phyloP scores from a whole-genome alignment of 2,113 vertebrate species.

The Brachyhypopomus occidentalis region DNA sequence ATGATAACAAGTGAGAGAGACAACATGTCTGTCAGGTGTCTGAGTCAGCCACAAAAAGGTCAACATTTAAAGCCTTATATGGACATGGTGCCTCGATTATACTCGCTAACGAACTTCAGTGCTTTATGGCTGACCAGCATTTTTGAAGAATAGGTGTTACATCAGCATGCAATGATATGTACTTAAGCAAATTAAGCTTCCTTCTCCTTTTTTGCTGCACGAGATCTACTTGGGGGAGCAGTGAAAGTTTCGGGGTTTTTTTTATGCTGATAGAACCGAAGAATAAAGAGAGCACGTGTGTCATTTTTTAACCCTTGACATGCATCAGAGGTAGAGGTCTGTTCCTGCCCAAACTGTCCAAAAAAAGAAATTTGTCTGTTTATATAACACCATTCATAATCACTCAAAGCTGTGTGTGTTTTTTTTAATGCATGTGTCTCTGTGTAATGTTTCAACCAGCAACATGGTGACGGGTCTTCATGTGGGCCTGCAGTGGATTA shows the following conservation, averaged over 20 bases:
- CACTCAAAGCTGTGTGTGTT: neutral
- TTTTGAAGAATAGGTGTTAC: conserved; percentile 17
- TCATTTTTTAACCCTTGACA: neutral
- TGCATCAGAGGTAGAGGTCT: neutral
- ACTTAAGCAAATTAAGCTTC: conserved; percentile 41
- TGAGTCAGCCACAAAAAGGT: conserved; percentile 5
- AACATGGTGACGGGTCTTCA: conserved; percentile 22
- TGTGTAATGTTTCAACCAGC: conserved; percentile 17
- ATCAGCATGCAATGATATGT: neutral
- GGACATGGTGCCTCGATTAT: conserved; percentile 4
- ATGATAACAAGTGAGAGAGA: too few species aligned
- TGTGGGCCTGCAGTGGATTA: conserved; percentile 27
- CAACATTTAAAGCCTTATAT: conserved; percentile 23
- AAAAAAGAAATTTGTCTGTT: neutral
- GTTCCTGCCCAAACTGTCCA: neutral
- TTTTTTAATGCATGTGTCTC: neutral
- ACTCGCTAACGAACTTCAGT: conserved; percentile 31
- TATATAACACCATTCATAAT: neutral
- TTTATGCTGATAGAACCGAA: conserved; percentile 18
- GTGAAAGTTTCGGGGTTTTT: conserved; percentile 48
- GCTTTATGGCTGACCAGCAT: conserved; percentile 35
- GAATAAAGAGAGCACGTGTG: neutral
- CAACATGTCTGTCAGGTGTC: too few species aligned
- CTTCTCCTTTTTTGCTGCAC: conserved; percentile 43
- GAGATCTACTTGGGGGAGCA: conserved; percentile 27